phyloP scores from a whole-genome alignment of 1,140 invertebrate species.

The Drosophila orena region DNA sequence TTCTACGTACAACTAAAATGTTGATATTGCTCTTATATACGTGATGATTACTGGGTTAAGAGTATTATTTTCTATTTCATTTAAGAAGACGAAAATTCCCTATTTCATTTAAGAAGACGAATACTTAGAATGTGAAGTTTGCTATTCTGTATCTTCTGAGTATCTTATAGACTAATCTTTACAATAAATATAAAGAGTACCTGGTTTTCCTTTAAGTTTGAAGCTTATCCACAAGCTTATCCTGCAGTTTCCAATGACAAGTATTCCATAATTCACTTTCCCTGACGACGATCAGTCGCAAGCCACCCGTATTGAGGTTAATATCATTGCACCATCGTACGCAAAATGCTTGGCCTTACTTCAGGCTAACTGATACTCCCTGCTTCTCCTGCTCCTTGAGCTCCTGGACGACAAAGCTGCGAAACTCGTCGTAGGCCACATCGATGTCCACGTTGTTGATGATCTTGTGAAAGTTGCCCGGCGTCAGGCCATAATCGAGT shows the following conservation, averaged over 20 bases:
- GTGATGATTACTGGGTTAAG: too few relatives aligned
- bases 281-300: neutral
- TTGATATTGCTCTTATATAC: too few relatives aligned
- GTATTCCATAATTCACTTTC: neutral
- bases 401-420: conserved; percentile 88
- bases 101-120: too few relatives aligned
- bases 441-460: conserved; percentile 97
- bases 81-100: too few relatives aligned
- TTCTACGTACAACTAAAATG: neutral
- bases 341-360: conserved; percentile 28
- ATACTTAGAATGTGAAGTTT: neutral
- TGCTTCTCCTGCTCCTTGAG: conserved; percentile 83
- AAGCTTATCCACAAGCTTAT: too few relatives aligned
- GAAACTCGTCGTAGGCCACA: conserved; percentile 93
- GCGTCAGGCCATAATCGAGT: conserved; percentile 92
- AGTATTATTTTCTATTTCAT: too few relatives aligned
- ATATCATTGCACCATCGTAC: conserved; percentile 36
- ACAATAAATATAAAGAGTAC: neutral
- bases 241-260: neutral
- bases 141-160: too few relatives aligned
- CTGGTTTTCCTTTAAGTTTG: neutral
- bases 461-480: conserved; percentile 95
- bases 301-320: conserved; percentile 26
- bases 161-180: neutral
- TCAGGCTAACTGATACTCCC: conserved; percentile 51